Percentiles rank a stretch among this genome's conserved stretches.
phyloP scores from a whole-genome alignment of 2,888 invertebrate genomes.

The Tetramorium bicarinatum region DNA sequence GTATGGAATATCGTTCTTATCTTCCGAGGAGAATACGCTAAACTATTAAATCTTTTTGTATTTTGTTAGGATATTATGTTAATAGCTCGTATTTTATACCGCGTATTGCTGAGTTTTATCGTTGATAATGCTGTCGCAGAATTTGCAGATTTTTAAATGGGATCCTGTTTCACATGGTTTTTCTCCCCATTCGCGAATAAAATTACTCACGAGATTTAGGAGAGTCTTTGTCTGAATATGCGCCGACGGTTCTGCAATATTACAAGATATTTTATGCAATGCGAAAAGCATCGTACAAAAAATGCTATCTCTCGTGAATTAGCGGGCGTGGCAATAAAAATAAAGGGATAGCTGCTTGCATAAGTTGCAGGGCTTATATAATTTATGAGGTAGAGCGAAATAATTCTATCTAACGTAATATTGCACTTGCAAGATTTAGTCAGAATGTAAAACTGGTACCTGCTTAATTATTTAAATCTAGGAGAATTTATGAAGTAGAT shows the following conservation, averaged over 20 bases:
- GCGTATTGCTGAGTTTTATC: constrained; percentile 42
- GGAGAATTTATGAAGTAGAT: not conserved
- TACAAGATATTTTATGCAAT: constrained; percentile 41
- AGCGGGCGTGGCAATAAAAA: constrained; percentile 31
- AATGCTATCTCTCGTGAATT: constrained; percentile 49
- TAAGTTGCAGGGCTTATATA: constrained; percentile 1
- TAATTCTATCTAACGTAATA: constrained; percentile 12
- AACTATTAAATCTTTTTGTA: not conserved
- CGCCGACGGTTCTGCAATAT: constrained; percentile 52
- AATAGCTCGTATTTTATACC: constrained; percentile 29
- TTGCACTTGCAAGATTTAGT: not conserved
- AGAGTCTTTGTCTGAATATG: constrained; percentile 42
- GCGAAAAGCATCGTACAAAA: constrained; percentile 27
- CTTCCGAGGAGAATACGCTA: not conserved
- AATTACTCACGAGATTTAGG: constrained; percentile 63
- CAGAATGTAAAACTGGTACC: not conserved
- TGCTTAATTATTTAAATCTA: constrained; percentile 29
- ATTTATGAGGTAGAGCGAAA: constrained; percentile 30
- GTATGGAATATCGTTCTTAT: not conserved
- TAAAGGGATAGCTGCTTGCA: constrained; percentile 13
- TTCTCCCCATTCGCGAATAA: constrained; percentile 61
- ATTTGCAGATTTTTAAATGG: constrained; percentile 59
- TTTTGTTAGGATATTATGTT: constrained; percentile 28
- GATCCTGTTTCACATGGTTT: constrained; percentile 34
- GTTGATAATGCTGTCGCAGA: constrained; percentile 57